phyloP scores from a whole-genome alignment of 2,797 vertebrate species.

The Heterohyrax brucei region DNA sequence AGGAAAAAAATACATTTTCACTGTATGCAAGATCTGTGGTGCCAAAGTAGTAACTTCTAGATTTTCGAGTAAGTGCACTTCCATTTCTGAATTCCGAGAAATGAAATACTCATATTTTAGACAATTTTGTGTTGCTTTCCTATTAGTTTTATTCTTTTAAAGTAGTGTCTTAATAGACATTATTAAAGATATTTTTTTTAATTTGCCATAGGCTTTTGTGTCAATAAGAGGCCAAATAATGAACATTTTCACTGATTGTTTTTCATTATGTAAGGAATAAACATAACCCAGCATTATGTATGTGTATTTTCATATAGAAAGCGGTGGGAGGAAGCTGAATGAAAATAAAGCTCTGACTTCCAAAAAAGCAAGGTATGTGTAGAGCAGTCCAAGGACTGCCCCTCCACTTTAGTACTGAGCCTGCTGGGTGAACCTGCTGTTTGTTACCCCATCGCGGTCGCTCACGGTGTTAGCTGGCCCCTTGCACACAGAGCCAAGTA shows the following conservation, averaged over 20 bases:
- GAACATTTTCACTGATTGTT: not conserved
- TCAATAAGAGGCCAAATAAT: constrained; percentile 16
- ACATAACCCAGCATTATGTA: constrained; percentile 46
- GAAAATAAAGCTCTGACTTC: constrained; percentile 98
- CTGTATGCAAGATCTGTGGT: not conserved
- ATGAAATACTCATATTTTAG: constrained; percentile 37
- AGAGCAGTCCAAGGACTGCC: not conserved
- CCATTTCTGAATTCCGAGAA: constrained; percentile 49
- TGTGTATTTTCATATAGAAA: constrained; percentile 91
- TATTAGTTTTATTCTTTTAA: constrained; percentile 47
- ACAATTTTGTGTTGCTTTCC: constrained; percentile 17
- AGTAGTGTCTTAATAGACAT: not conserved
- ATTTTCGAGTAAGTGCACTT: not conserved
- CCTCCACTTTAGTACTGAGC: not conserved
- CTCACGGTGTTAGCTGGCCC: not conserved
- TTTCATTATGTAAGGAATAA: not conserved
- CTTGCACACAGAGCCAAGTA: not conserved
- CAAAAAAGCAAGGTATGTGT: constrained; percentile 95
- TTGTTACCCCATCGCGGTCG: not conserved
- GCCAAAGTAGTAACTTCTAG: not conserved
- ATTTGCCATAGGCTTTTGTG: not conserved
- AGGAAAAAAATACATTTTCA: not conserved
- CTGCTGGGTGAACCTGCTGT: not conserved
- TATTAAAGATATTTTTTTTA: not conserved
- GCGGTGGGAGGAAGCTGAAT: constrained; percentile 97